Base-by-base conservation (phyloP, 2,888 invertebrate genomes). In the Eupithecia tripunctaria region DNA sequence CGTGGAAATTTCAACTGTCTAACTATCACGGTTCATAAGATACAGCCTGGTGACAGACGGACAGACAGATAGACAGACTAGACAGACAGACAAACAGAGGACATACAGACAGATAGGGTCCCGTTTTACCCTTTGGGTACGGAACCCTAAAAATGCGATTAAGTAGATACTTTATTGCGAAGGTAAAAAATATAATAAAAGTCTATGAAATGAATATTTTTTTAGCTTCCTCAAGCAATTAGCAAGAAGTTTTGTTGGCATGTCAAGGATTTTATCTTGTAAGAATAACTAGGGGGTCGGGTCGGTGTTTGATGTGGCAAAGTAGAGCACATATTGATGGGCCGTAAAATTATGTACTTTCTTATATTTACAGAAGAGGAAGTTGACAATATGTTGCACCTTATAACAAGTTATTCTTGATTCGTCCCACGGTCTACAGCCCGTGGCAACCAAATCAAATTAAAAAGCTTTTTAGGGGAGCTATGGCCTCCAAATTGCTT, bases 241-340 rank as follows among this genome's bases (percentile, higher is more conserved):
- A 56, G 36, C 29, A 63, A 29, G 18, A 63, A 36, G n/a, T 63
- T 63, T n/a, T 1, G 62, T 12, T 63, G 32, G 62, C 62, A 51
- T 63, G 32, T 32, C 62, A 21, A 32, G 12, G 60, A 56, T 56
- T 63, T 36, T 63, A 63, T 63, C 62, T 36, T 32, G 29, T 29
- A 29, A 32, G n/a, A 63, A 21, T 32, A n/a, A 63, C n/a, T 36
- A 29, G 56, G 56, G 21, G 12, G 56, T 29, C 18, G 21, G 12
- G 56, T 29, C 18, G 8, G 8, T n/a, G 32, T 36, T 62, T 63
- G 32, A 63, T 36, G 36, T 63, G 62, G n/a, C 12, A 32, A 63
- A 63, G 62, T 63, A 36, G 62, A 63, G 62, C 62, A 63, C 32
- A 21, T 5, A 29, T 29, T 29, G 62, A 63, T 63, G 62, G 12